phyloP scores from a whole-genome alignment of 2,797 vertebrate species.

The Dallia pectoralis region DNA sequence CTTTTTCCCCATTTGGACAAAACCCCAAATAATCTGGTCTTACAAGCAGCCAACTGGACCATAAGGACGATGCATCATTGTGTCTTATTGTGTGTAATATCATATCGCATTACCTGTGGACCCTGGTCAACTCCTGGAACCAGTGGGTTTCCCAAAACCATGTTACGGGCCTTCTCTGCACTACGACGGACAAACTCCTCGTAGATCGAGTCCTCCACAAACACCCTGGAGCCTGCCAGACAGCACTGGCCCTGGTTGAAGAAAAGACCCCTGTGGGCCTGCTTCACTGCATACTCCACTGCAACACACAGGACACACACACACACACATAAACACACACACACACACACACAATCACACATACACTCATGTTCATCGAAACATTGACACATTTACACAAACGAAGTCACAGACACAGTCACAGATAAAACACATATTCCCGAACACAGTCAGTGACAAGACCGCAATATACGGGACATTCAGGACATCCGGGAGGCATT shows the following conservation, averaged over 20 bases:
- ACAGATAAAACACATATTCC: neutral
- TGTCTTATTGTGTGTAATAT: neutral
- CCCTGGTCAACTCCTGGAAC: constrained; percentile 79
- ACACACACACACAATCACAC: neutral
- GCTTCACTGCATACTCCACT: constrained; percentile 83
- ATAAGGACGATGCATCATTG: neutral
- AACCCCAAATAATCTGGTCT: no score
- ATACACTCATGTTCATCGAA: neutral
- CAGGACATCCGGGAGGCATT: neutral
- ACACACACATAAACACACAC: neutral
- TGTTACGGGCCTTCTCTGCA: constrained; percentile 76
- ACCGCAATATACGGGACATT: neutral
- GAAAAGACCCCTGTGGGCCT: constrained; percentile 82
- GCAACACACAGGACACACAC: constrained; percentile 33
- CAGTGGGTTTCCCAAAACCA: constrained; percentile 80
- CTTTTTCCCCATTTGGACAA: no score
- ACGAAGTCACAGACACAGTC: neutral
- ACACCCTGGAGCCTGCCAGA: constrained; percentile 85
- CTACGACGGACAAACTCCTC: constrained; percentile 83
- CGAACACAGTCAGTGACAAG: neutral
- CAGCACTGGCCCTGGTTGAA: constrained; percentile 90
- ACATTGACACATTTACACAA: neutral
- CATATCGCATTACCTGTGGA: constrained; percentile 72
- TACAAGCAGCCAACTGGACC: neutral
- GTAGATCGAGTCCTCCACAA: constrained; percentile 86